Evolutionary conservation across 1,140 invertebrate species (phyloP), one percentile per base, ranked within the genome.

Genomic region (Drosophila oshimai): DNA sequence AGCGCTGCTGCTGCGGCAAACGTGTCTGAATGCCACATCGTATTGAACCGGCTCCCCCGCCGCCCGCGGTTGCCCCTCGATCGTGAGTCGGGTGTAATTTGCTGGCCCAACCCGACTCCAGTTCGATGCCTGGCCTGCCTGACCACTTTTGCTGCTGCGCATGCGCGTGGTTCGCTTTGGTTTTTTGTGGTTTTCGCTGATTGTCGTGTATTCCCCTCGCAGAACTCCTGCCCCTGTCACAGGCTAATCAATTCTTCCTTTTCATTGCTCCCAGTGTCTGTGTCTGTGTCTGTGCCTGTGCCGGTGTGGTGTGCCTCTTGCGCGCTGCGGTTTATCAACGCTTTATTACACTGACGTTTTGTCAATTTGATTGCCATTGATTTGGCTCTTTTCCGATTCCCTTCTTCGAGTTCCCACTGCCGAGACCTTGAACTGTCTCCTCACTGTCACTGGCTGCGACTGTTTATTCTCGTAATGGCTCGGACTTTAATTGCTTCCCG

Each of bases 321-420:
- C 36, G 33, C 50, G 18, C 44, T 70, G 84, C 73, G 79, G 84
- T 89, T 89, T 89, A 86, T 89, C 86, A 89, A 81, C 86, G 86
- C 86, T 81, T 89, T 84, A 89, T 89, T 89, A 75, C 64, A 77
- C 71, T 89, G 86, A 89, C 86, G 74, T 86, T 89, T 86, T 89
- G 86, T 89, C 86, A 89, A 89, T 81, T 89, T 89, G 86, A 89
- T 89, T 89, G 86, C 80, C 74, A 80, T 80, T 86, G 81, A 80
- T 80, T 86, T 87, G 39, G 74, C 53, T 76, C 26, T 60, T 55
- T 51, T 46, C 17, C 28, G 9, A 31, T 10, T 45, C 41, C 47
- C 28, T 60, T 72, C 39, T 45, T 58, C 44, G 68, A 41, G 50
- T 72, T 72, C 68, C 39, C 70, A 54, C 34, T 60, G 49, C 12